Evolutionary conservation across 2,113 vertebrate species (phyloP).

Genomic region (Rutilus rutilus): DNA sequence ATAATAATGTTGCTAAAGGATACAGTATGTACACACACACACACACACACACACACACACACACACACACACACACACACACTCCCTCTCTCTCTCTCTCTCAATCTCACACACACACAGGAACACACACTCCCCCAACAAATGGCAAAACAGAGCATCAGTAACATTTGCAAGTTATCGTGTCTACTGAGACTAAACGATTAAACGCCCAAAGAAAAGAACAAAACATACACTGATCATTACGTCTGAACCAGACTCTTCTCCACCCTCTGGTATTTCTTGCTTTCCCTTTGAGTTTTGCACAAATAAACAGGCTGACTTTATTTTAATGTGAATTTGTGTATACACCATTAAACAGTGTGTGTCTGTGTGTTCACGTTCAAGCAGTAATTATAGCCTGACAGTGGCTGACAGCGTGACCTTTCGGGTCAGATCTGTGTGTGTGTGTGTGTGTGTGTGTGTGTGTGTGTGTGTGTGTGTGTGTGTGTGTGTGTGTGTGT

Average conservation of each 20-base stretch:
- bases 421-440: constrained; percentile 45
- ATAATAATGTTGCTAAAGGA: neutral
- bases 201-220: constrained; percentile 41
- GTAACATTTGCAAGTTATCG: constrained; percentile 27
- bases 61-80: neutral
- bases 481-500: constrained; percentile 30
- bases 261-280: neutral
- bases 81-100: too few species aligned
- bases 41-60: neutral
- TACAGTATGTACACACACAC: neutral
- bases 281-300: neutral
- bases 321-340: constrained; percentile 38
- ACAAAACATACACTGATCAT: constrained; percentile 35
- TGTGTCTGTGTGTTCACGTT: constrained; percentile 27
- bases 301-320: constrained; percentile 9
- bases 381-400: constrained; percentile 40
- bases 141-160: neutral
- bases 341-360: constrained; percentile 58
- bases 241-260: neutral
- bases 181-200: constrained; percentile 29
- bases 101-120: neutral
- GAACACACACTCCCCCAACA: constrained; percentile 13
- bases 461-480: constrained; percentile 4
- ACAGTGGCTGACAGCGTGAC: constrained; percentile 36
- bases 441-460: constrained; percentile 22